Conservation (phyloP, 2,888 invertebrate species). For the Amiota mariae region DNA sequence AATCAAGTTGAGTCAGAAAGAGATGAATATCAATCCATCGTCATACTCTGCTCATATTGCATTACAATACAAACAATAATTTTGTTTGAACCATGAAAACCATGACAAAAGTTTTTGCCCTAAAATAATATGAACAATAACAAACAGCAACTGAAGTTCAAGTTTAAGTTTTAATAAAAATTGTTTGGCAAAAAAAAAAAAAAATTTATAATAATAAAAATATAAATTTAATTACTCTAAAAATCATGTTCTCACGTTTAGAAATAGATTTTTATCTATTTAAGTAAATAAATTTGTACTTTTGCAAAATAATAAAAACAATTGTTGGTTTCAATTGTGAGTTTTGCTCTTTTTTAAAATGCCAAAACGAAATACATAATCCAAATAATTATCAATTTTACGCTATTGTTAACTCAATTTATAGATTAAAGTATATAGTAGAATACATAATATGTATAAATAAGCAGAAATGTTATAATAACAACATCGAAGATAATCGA, state of each 20-base stretch:
- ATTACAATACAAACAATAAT: too few species aligned
- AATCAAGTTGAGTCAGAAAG: too few species aligned
- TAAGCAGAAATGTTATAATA: neutral
- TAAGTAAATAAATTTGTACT: neutral
- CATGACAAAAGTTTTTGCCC: too few species aligned
- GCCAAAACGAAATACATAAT: conserved; percentile 28
- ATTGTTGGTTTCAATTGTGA: neutral
- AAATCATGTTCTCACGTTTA: neutral
- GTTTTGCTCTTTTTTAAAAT: conserved; percentile 21
- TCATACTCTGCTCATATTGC: too few species aligned
- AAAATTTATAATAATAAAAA: too few species aligned
- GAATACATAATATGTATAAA: neutral
- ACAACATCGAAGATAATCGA: conserved; percentile 36
- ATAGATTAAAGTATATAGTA: conserved; percentile 29
- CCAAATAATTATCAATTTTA: conserved; percentile 59
- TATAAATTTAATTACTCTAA: too few species aligned
- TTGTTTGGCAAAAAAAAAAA: too few species aligned
- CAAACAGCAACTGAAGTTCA: too few species aligned
- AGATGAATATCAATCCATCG: too few species aligned
- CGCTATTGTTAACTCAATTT: conserved; percentile 43
- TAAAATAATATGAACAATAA: too few species aligned
- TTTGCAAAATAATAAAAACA: neutral
- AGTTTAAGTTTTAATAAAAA: too few species aligned
- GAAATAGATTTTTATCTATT: neutral
- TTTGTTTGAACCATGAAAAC: too few species aligned